Base-by-base conservation (phyloP, 2,888 invertebrate species). In the Tetheella fluctuosa region DNA sequence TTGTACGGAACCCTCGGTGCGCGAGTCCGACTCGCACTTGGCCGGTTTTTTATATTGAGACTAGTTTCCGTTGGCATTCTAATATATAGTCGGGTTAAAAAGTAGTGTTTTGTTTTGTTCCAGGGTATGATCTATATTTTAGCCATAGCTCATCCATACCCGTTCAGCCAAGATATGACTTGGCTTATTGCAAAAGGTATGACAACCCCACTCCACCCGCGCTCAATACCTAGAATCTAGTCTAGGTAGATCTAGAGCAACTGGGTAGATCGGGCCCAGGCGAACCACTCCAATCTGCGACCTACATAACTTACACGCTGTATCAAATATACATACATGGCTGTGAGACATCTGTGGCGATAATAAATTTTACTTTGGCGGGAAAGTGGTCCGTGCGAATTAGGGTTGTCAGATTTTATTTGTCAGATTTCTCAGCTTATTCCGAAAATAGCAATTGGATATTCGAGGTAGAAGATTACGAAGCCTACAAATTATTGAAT, bases 231-330 rank as follows among this genome's bases (percentile, higher is more conserved):
- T 42, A 42, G 17, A 17, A 17, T 20, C 48, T 20, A 20, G 48
- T 20, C 48, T 48, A 48, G 48, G 42, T 42, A 42, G n/a, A 48
- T 48, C 48, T 48, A 20, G 48, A 20, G 20, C 48, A 20, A 20
- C 20, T 48, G 20, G 48, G 48, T 48, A 48, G 48, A n/a, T 39
- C n/a, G 39, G 39, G 39, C 39, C 39, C 39, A 39, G 39, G 39
- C 39, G 39, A n/a, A 39, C 39, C 48, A 48, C 48, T 48, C 48
- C 48, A 48, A 48, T 48, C 48, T 48, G 20, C 48, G 48, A 48
- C 48, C 17, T 20, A 17, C 17, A 20, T 48, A 48, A 17, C 17
- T 20, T 48, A 17, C 20, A 48, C 10, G 20, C 10, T 39, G 39
- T 39, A 39, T 39, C n/a, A n/a, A n/a, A 48, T 20, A n/a, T 7